A percentile compares a stretch with the other conserved stretches of the same genome.
phyloP scores from a whole-genome alignment of 2,888 invertebrate genomes.

The Gari tellinella region DNA sequence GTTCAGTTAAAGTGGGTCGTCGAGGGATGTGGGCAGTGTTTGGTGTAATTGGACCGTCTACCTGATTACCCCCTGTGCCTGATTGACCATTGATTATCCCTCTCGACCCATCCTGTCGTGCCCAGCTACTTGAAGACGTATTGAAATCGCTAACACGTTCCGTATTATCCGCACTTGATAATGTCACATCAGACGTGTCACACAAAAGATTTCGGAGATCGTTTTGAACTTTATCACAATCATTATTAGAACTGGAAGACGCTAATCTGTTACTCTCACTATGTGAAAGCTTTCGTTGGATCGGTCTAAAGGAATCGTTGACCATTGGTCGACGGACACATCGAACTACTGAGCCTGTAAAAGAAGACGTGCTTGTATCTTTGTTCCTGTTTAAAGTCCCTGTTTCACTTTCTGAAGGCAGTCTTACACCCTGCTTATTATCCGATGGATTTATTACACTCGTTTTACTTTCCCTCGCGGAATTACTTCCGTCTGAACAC shows the following conservation, averaged over 20 bases:
- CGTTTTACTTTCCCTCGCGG: slow-evolving; percentile 42
- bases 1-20: slow-evolving; percentile 51
- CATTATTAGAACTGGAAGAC: slow-evolving; percentile 19
- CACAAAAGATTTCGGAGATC: slow-evolving; percentile 61
- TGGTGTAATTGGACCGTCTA: slow-evolving; percentile 40
- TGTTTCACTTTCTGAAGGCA: slow-evolving; percentile 30
- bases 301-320: slow-evolving; percentile 36
- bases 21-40: slow-evolving; percentile 33
- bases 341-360: slow-evolving; percentile 52
- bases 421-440: background rate
- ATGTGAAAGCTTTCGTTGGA: slow-evolving; percentile 40
- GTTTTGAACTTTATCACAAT: slow-evolving; percentile 59
- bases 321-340: slow-evolving; percentile 65
- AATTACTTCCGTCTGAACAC: slow-evolving; percentile 39
- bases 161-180: slow-evolving; percentile 50
- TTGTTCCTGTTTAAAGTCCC: slow-evolving; percentile 21
- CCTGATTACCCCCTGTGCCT: slow-evolving; percentile 46
- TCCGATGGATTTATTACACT: slow-evolving; percentile 48
- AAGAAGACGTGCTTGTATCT: slow-evolving; percentile 30
- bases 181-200: slow-evolving; percentile 53
- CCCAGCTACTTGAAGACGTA: slow-evolving; percentile 39
- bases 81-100: slow-evolving; percentile 28
- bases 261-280: slow-evolving; percentile 44
- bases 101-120: slow-evolving; percentile 30
- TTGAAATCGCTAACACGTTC: slow-evolving; percentile 40